Base-by-base conservation (phyloP, 2,113 vertebrate genomes). In the Nansenia antarctica region DNA sequence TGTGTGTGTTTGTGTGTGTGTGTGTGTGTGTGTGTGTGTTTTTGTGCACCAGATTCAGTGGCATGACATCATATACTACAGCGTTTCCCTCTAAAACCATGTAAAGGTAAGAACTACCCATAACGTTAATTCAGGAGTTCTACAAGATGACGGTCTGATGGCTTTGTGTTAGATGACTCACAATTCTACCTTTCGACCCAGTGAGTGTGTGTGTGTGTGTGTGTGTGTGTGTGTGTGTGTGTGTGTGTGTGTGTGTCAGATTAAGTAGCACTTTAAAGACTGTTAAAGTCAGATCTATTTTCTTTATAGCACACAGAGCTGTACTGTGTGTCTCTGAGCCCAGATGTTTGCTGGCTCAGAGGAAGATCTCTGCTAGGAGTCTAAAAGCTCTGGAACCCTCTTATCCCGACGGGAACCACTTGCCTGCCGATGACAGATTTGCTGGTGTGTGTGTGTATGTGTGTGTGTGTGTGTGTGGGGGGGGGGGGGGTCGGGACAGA, bases 321-420 rank as follows among this genome's bases (percentile, higher is more conserved):
- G 11, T 39, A 2, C 65, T 60, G 67, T 63, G 49, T 32, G 60
- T 61, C 14, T 24, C 59, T 71, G 58, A 80, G 69, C 54, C 75
- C 85, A 89, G 85, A 85, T 83, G 81, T 82, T 77, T 80, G 77
- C 39, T n/a, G 80, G 77, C 77, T 86, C 72, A 52, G 79, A 80
- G 84, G 82, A 84, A 89, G 69, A 87, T 62, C 73, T 83, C 76
- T 83, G 76, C 76, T 77, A 84, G 76, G 69, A 61, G 67, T 76
- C 76, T 78, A 67, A 84, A 76, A 82, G 66, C 72, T 42, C 65
- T 76, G 68, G 61, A 74, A 81, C 52, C 67, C 67, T 63, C 65
- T 77, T 79, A 79, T 81, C 80, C 58, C 78, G 69, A 55, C 74
- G 74, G 68, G 75, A 45, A 76, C 74, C 83, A 72, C 70, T 81